Evolutionary conservation across 2,797 vertebrate species (phyloP), one percentile per base, ranked within the genome.

Genomic region (Helicolenus hilgendorfi): DNA sequence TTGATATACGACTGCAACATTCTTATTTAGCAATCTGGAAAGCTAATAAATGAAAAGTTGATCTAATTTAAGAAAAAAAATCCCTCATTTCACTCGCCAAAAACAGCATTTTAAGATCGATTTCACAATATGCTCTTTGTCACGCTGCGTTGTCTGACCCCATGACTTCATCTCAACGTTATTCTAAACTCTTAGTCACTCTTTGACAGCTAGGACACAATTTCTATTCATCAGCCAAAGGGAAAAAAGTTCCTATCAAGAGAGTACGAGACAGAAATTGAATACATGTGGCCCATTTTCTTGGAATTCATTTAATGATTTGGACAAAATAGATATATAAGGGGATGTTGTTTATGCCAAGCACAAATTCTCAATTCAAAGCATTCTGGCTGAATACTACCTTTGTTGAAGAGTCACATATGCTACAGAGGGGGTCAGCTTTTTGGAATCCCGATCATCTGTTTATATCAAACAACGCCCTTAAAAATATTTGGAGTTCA

Each of bases 171-270:
- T 86, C 71, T 36, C 58, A 69, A 67, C 60, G 31, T 88, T 94
- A 93, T 94, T 95, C 88, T 91, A 94, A 92, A 92, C 89, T 84
- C 77, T 81, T 65, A 59, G 62, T 90, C 83, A 91, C 77, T 85
- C 63, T 86, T 83, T 88, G 84, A 90, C 81, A 91, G 78, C 70
- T 65, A 77, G 58, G 83, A 93, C 79, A 83, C 60, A 49, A 65
- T 89, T 91, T 88, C 29, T 75, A 71, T 85, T 90, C 36, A 56
- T 85, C 58, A 29, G 81, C 76, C 78, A 79, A 73, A 56, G 20
- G n/a, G n/a, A n/a, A 41, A 84, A 87, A 71, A 41, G 72, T 35
- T 85, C 67, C 56, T 73, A 81, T 80, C 71, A 81, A 71, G 86
- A 75, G 31, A 87, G 26, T 55, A 60, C 69, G 27, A 87, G 24